phyloP scores from a whole-genome alignment of 1,140 invertebrate genomes.

The Rhagoletis pomonella region DNA sequence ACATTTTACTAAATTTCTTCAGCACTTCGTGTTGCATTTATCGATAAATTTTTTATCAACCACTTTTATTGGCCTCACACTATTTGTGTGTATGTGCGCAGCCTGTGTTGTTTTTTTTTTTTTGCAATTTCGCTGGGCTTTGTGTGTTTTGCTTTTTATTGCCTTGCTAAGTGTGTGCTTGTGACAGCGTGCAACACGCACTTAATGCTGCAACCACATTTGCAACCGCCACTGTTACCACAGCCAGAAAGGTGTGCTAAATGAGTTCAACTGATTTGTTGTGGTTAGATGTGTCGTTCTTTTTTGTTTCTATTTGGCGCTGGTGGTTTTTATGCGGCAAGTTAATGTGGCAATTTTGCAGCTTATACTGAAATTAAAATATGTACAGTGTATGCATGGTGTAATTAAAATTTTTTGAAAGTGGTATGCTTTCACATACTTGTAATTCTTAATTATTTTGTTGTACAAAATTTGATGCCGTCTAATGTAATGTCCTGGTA shows the following conservation, averaged over 20 bases:
- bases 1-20: background rate
- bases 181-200: background rate
- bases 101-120: background rate
- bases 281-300: background rate
- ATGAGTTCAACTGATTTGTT: background rate
- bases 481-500: too few relatives aligned
- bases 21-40: background rate
- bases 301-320: too few relatives aligned
- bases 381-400: too few relatives aligned
- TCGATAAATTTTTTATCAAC: background rate
- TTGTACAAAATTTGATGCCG: too few relatives aligned
- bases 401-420: too few relatives aligned
- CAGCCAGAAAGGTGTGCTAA: background rate
- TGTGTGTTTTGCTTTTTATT: background rate
- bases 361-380: too few relatives aligned
- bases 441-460: too few relatives aligned
- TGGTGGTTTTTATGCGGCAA: too few relatives aligned
- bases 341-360: too few relatives aligned
- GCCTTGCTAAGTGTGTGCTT: background rate
- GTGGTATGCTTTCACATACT: too few relatives aligned
- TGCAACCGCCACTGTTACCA: background rate
- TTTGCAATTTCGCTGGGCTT: background rate
- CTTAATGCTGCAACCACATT: background rate
- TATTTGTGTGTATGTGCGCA: background rate
- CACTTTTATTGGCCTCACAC: background rate